Conservation (phyloP, 1,140 invertebrate species). For the Atta cephalotes region DNA sequence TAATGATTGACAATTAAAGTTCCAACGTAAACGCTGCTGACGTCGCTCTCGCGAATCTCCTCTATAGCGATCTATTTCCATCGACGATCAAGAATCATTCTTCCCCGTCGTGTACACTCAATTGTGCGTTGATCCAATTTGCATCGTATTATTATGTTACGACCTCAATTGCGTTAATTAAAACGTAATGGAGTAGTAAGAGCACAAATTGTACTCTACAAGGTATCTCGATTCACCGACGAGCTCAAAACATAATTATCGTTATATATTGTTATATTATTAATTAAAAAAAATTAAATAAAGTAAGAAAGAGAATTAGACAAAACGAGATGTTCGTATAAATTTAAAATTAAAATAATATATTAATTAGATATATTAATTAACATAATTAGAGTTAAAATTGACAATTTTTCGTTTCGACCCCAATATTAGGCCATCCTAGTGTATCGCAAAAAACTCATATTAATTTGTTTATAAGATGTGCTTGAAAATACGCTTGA, state of each 20-base stretch:
- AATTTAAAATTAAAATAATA: too few relatives aligned
- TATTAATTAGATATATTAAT: too few relatives aligned
- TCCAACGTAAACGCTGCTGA: conserved; percentile 49
- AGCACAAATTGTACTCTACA: neutral
- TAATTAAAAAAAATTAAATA: neutral
- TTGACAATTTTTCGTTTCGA: too few relatives aligned
- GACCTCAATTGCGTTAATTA: conserved; percentile 34
- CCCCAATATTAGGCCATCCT: too few relatives aligned
- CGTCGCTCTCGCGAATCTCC: neutral
- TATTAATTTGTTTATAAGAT: too few relatives aligned
- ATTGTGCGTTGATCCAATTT: conserved; percentile 33
- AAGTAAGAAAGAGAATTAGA: too few relatives aligned
- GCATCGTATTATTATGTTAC: conserved; percentile 9
- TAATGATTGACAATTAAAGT: conserved; percentile 41
- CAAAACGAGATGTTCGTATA: too few relatives aligned
- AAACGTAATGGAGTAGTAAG: conserved; percentile 7
- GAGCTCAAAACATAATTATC: neutral
- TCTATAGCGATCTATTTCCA: conserved; percentile 35
- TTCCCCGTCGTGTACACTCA: conserved; percentile 20
- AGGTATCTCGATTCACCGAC: neutral
- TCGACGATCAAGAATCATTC: conserved; percentile 13
- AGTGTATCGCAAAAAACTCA: too few relatives aligned
- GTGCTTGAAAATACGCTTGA: too few relatives aligned
- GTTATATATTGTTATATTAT: conserved; percentile 2
- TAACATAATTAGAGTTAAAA: too few relatives aligned